Percentiles rank a stretch among this genome's conserved stretches.
phyloP scores from a whole-genome alignment of 64 coral and sea anemone species.

The Astreopora myriophthalma region DNA sequence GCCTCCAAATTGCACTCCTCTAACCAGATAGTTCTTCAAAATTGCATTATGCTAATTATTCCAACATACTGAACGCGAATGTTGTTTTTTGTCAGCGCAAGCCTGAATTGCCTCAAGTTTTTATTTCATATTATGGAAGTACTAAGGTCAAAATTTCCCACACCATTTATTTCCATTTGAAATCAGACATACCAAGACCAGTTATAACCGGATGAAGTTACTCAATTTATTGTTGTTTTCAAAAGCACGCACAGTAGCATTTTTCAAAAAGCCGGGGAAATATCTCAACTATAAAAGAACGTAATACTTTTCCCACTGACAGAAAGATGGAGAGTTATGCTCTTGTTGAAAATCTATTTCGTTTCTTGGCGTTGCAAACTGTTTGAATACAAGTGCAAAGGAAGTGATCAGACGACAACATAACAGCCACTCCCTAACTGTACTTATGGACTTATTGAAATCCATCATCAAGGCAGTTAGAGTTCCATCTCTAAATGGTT shows the following conservation, averaged over 20 bases:
- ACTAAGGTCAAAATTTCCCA: neutral
- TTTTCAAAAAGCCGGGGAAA: neutral
- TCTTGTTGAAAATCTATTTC: neutral
- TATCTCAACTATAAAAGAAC: neutral
- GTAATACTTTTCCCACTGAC: neutral
- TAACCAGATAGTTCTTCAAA: too few relatives aligned
- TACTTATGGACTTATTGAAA: too few relatives aligned
- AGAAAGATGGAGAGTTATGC: neutral
- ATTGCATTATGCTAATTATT: too few relatives aligned
- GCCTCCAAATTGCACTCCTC: too few relatives aligned
- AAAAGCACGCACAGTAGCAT: neutral
- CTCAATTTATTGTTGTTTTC: neutral
- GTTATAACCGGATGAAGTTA: neutral
- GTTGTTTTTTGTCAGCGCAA: too few relatives aligned
- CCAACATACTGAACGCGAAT: too few relatives aligned
- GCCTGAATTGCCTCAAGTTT: neutral
- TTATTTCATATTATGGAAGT: neutral
- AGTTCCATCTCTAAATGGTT: too few relatives aligned
- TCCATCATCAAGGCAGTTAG: too few relatives aligned
- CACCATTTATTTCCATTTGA: neutral
- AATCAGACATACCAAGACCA: neutral
- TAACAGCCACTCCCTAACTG: too few relatives aligned
- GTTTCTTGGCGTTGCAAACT: neutral
- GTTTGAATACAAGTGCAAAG: neutral
- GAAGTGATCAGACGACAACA: neutral